These are phyloP conservation scores for Bombus ignitus DNA, from an alignment of 1,140 invertebrate species.

Conservation along the genomic window DNA sequence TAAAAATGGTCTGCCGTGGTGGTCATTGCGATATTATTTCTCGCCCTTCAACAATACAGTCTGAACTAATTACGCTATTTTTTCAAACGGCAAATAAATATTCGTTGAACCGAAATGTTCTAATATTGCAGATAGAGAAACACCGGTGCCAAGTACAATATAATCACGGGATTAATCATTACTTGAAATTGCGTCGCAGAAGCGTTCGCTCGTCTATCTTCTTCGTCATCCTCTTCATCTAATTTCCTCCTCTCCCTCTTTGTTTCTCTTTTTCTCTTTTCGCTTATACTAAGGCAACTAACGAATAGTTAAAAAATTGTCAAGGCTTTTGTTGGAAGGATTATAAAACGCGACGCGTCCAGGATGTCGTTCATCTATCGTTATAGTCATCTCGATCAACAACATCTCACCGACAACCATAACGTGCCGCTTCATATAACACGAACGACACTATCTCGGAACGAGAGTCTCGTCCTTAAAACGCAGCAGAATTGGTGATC, in stretches of 20 bases:
- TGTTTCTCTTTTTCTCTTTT: conserved; percentile 3
- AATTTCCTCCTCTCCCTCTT: conserved; percentile 14
- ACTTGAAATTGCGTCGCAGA: conserved; percentile 10
- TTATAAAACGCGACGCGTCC: conserved; percentile 53
- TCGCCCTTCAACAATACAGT: background rate
- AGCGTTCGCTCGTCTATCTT: conserved; percentile 2
- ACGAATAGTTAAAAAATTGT: conserved; percentile 64
- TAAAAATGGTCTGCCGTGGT: conserved; percentile 26
- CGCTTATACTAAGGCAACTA: conserved; percentile 61
- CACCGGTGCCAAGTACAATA: background rate
- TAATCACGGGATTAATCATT: background rate
- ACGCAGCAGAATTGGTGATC: background rate
- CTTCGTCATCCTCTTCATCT: conserved; percentile 4
- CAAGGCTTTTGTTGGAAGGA: conserved; percentile 67
- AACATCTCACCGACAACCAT: background rate
- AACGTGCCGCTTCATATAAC: conserved; percentile 16
- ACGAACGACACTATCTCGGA: conserved; percentile 10
- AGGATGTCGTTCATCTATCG: background rate
- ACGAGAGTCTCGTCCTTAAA: conserved; percentile 26
- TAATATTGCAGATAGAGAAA: background rate
- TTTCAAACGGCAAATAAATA: background rate
- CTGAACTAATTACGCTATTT: background rate
- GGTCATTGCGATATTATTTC: conserved; percentile 17
- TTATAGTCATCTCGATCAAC: background rate
- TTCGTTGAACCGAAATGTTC: background rate